Percentiles rank a stretch among this genome's conserved stretches.
These are phyloP conservation scores for Palythoa caribaeorum DNA, from an alignment of 92 coral and sea anemone species.

Conservation along the genomic window DNA sequence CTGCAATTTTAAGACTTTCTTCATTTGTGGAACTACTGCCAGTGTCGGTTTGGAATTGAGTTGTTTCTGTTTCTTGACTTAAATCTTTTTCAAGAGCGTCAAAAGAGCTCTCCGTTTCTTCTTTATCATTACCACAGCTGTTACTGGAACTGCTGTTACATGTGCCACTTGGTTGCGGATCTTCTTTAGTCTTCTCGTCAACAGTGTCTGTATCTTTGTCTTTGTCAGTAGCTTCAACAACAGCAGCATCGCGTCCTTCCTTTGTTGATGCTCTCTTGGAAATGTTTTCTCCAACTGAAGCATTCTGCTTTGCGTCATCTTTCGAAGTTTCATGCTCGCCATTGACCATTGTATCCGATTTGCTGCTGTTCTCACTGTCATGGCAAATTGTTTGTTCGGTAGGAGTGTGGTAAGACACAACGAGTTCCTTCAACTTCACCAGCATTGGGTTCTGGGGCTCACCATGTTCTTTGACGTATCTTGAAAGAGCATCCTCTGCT, in stretches of 20 bases:
- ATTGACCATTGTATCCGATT: not conserved
- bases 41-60: not conserved
- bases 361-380: not conserved
- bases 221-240: not conserved
- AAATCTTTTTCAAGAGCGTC: not conserved
- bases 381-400: not conserved
- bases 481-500: conserved; percentile 61
- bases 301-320: not conserved
- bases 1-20: not conserved
- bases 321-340: not conserved
- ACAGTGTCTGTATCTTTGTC: not conserved
- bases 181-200: not conserved
- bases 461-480: conserved; percentile 48
- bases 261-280: not conserved
- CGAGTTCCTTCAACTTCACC: conserved; percentile 66
- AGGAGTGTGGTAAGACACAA: conserved; percentile 64
- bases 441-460: conserved; percentile 83
- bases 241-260: not conserved
- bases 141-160: not conserved
- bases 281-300: not conserved
- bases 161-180: too few relatives aligned
- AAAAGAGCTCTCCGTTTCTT: not conserved
- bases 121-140: not conserved
- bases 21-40: not conserved
- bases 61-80: not conserved